phyloP scores from a whole-genome alignment of 2,113 vertebrate genomes.

The Alouatta palliata region DNA sequence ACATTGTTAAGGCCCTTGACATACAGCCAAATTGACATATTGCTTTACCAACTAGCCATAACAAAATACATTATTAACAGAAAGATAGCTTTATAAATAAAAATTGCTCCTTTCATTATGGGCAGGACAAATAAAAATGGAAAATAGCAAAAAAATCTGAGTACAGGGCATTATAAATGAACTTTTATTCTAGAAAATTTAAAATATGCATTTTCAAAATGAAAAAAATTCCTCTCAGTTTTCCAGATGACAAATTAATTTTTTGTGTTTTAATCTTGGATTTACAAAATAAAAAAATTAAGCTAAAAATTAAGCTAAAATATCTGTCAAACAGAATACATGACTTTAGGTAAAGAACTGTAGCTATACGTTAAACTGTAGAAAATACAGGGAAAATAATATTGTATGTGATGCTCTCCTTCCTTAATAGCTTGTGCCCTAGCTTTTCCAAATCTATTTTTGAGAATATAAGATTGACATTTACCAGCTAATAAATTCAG shows the following conservation, averaged over 20 bases:
- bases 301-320: neutral
- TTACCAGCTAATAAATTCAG: conserved; percentile 66
- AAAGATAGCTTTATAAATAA: conserved; percentile 45
- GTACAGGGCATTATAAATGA: neutral
- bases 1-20: conserved; percentile 16
- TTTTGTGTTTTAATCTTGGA: neutral
- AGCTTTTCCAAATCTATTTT: conserved; percentile 50
- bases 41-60: neutral
- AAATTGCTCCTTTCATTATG: neutral
- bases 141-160: neutral
- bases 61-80: neutral
- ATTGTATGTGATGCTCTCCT: neutral
- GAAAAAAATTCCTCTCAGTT: neutral
- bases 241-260: neutral
- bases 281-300: neutral
- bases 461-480: conserved; percentile 43
- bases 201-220: neutral
- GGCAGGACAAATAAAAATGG: neutral
- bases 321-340: neutral
- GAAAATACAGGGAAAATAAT: neutral
- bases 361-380: neutral
- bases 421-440: neutral
- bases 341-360: neutral
- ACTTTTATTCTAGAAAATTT: neutral
- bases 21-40: neutral